phyloP scores from a whole-genome alignment of 2,797 vertebrate species.

The Poecilia gillii region DNA sequence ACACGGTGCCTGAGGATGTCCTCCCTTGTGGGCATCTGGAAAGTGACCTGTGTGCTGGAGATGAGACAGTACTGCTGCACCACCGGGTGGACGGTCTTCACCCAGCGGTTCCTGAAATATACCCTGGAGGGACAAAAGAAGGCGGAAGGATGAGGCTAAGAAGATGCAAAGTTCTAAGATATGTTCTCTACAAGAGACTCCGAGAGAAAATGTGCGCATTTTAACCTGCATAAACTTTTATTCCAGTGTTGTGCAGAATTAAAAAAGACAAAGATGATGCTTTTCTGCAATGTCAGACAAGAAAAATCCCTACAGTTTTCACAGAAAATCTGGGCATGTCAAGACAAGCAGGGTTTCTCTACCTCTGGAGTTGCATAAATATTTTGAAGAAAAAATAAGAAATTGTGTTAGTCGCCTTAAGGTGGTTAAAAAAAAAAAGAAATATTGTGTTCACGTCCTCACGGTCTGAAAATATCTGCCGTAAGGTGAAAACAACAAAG shows the following conservation, averaged over 20 bases:
- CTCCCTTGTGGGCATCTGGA: slow-evolving; percentile 98
- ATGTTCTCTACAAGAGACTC: background rate
- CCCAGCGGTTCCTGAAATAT: slow-evolving; percentile 99
- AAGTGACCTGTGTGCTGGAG: slow-evolving; percentile 93
- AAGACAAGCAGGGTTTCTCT: slow-evolving; percentile 15
- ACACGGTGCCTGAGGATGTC: slow-evolving; percentile 95
- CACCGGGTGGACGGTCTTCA: slow-evolving; percentile 97
- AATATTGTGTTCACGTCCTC: slow-evolving; percentile 1
- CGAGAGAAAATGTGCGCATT: background rate
- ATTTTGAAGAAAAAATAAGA: slow-evolving; percentile 24
- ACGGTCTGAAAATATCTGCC: slow-evolving; percentile 15
- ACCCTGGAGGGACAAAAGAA: slow-evolving; percentile 82
- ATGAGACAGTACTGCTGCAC: slow-evolving; percentile 99
- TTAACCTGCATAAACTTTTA: background rate
- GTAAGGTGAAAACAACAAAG: slow-evolving; percentile 3
- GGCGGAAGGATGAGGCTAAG: slow-evolving; percentile 10
- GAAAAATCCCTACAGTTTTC: background rate
- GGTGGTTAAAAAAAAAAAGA: background rate
- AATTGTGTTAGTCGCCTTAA: slow-evolving; percentile 13
- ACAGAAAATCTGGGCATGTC: background rate
- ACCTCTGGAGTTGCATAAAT: slow-evolving; percentile 25
- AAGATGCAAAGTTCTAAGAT: background rate
- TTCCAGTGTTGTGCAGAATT: background rate
- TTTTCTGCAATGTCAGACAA: background rate
- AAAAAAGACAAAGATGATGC: background rate